Base-by-base conservation (phyloP, 2,888 invertebrate species). In the Melipona bicolor region DNA sequence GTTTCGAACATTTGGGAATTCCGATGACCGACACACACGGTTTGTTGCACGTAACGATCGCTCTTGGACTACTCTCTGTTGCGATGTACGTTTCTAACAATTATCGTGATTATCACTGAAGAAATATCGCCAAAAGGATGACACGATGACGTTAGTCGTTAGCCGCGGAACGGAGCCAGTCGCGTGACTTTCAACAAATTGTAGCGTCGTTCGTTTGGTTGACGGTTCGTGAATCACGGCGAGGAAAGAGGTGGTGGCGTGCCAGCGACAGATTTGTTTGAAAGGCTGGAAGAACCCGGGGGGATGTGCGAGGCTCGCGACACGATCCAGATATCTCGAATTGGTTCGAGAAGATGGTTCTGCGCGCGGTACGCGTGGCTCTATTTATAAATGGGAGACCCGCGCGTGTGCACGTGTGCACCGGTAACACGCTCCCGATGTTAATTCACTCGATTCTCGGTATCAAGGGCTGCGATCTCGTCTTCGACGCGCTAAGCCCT, bases 371-470 rank as follows among this genome's bases (percentile, higher is more conserved):
- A 72, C 62, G 52, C 49, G 64, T 32, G 74, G 36, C 36, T 80
- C 86, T 86, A 86, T 86, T 86, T 86, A 85, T 86, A 85, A 27
- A 78, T 80, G 70, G 69, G 21, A 15, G 19, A 32, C 74, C 59
- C 74, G 69, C 71, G 79, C 73, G 76, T 49, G 64, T 43, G 9
- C 43, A 9, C 27, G 27, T 27, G 27, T 27, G 71, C 54, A 62
- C 64, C 59, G 80, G 80, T 79, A 86, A 81, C 77, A 71, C 73
- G 70, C 77, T 73, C 49, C 62, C 76, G 73, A 83, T 81, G 77
- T 81, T 87, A 85, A 86, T 83, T 70, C 80, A 80, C 75, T 64
- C 77, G 61, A 83, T 85, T 76, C 78, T 32, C 17, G 70, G 54
- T 80, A 79, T 70, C 76, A 32, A 49, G 15, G 50, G 15, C 36